Evolutionary conservation across 2,113 vertebrate genomes (phyloP).

Genomic region (Thalassoma bifasciatum): DNA sequence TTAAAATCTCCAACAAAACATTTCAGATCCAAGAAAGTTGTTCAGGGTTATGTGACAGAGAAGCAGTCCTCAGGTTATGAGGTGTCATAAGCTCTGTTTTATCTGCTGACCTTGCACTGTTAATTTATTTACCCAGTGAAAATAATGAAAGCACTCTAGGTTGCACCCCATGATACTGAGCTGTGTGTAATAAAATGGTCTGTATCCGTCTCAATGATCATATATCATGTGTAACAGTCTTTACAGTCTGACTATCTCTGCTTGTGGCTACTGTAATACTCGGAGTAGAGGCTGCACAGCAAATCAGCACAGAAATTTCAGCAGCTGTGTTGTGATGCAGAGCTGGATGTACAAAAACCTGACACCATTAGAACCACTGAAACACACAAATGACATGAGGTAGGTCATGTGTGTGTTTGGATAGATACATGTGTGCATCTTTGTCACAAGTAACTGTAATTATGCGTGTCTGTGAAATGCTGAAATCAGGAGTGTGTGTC

Average conservation of each 20-base stretch:
- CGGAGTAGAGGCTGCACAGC: too few species aligned
- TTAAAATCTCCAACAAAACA: too few species aligned
- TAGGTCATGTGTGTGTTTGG: not conserved
- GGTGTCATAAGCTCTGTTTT: conserved; percentile 56
- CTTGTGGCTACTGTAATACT: too few species aligned
- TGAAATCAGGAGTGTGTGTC: conserved; percentile 7
- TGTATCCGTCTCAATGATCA: conserved; percentile 15
- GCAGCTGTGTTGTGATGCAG: too few species aligned
- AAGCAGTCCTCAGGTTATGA: conserved; percentile 43
- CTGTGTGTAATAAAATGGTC: conserved; percentile 19
- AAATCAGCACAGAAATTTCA: too few species aligned
- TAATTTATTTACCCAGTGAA: conserved; percentile 62
- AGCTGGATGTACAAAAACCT: conserved; percentile 37
- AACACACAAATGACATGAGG: not conserved
- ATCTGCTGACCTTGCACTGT: conserved; percentile 67
- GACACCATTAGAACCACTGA: conserved; percentile 11
- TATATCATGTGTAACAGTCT: conserved; percentile 3
- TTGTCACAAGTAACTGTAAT: not conserved
- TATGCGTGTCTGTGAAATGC: not conserved
- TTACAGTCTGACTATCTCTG: not conserved
- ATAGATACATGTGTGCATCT: too few species aligned
- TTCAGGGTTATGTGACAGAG: conserved; percentile 64
- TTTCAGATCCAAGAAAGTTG: conserved; percentile 53
- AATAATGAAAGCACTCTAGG: conserved; percentile 40
- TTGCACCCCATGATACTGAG: conserved; percentile 18